These are phyloP conservation scores for Plebejus melissa DNA, from an alignment of 2,888 invertebrate species.

Conservation along the genomic window DNA sequence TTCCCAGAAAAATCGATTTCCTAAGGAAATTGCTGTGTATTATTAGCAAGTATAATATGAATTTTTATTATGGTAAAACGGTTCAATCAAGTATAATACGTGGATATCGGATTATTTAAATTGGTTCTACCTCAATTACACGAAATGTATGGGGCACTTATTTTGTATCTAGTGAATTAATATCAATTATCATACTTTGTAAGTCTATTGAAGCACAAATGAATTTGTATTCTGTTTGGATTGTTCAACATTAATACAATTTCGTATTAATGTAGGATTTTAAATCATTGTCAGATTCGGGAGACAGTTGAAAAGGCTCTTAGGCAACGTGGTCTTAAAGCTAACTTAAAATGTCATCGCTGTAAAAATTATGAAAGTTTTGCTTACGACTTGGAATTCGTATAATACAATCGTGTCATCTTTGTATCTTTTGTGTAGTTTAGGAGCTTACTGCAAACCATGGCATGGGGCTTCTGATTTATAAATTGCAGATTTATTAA, in stretches of 20 bases:
- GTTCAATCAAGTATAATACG: background rate
- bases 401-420: too few species aligned
- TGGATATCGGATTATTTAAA: background rate
- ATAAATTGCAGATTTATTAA: constrained; percentile 1
- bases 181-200: background rate
- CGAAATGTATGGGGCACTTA: background rate
- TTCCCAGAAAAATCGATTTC: background rate
- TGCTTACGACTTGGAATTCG: too few species aligned
- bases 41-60: constrained; percentile 11
- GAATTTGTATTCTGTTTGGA: background rate
- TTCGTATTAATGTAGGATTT: background rate
- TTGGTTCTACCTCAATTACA: background rate
- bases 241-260: too few species aligned
- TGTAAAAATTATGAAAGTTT: too few species aligned
- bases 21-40: background rate
- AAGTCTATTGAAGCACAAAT: background rate
- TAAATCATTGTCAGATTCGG: background rate
- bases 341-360: too few species aligned
- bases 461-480: background rate
- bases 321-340: background rate
- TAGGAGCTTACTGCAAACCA: too few species aligned
- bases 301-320: background rate
- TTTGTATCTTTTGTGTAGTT: too few species aligned
- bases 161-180: background rate
- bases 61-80: background rate